phyloP scores from a whole-genome alignment of 2,797 vertebrate species.

The Atherinosoma microstoma region DNA sequence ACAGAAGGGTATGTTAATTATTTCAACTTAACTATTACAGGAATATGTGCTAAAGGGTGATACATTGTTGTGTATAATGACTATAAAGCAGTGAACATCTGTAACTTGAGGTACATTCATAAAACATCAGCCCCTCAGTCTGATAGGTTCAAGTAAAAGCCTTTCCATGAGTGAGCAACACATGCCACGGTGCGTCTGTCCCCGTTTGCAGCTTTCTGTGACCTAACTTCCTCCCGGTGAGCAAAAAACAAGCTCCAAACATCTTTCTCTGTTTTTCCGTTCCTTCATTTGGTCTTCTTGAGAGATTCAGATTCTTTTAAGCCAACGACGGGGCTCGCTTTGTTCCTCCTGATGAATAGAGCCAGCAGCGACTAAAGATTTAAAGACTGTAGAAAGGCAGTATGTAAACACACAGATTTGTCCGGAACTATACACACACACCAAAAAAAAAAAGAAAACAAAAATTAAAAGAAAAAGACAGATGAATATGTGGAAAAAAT shows the following conservation, averaged over 20 bases:
- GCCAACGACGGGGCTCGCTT: conserved; percentile 67
- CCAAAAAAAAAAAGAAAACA: conserved; percentile 4
- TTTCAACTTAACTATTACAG: conserved; percentile 31
- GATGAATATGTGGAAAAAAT: conserved; percentile 36
- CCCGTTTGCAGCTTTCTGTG: conserved; percentile 38
- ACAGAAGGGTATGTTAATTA: conserved; percentile 46
- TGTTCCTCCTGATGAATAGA: conserved; percentile 74
- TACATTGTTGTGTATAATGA: conserved; percentile 39
- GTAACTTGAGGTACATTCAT: conserved; percentile 80
- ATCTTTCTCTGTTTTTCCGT: conserved; percentile 52
- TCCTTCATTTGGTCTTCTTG: conserved; percentile 85
- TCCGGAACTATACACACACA: conserved; percentile 64
- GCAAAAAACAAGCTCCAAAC: conserved; percentile 42
- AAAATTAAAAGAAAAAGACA: conserved; percentile 19
- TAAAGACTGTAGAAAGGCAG: conserved; percentile 81
- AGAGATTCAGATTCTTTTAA: conserved; percentile 74
- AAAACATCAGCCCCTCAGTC: conserved; percentile 63
- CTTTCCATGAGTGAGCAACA: conserved; percentile 64
- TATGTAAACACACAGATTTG: conserved; percentile 80
- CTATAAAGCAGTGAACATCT: conserved; percentile 62
- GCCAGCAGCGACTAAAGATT: conserved; percentile 68
- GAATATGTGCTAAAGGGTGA: conserved; percentile 66
- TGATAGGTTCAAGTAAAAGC: conserved; percentile 82
- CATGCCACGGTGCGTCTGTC: conserved; percentile 42
- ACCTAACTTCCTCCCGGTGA: conserved; percentile 53